Evolutionary conservation across 1,140 invertebrate genomes (phyloP).

Genomic region (Capitella teleta): DNA sequence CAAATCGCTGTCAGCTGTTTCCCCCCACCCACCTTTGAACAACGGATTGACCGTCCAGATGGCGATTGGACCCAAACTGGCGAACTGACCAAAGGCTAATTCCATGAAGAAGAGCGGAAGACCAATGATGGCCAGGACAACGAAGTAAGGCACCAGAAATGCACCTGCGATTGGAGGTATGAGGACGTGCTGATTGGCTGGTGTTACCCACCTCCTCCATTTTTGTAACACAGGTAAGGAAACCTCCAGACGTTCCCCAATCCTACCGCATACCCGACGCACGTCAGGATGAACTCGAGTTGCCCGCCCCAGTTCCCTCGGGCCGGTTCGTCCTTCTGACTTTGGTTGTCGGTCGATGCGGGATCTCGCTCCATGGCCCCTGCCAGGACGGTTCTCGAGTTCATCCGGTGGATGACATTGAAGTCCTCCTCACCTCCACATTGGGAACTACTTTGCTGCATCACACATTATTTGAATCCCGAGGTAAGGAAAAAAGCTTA

Average conservation of each 20-base stretch:
- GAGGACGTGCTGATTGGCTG: no score
- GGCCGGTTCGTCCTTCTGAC: background rate
- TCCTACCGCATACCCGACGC: slow-evolving; percentile 36
- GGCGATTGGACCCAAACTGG: slow-evolving; percentile 25
- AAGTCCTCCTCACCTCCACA: no score
- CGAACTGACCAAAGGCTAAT: slow-evolving; percentile 25
- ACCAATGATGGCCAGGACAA: slow-evolving; percentile 22
- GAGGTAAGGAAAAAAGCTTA: no score
- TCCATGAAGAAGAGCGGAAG: slow-evolving; percentile 29
- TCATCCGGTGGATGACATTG: no score
- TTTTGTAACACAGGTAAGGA: slow-evolving; percentile 50
- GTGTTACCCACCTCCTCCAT: background rate
- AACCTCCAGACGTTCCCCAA: slow-evolving; percentile 49
- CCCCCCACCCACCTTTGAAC: slow-evolving; percentile 40
- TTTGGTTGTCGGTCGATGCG: no score
- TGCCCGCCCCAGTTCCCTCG: slow-evolving; percentile 29
- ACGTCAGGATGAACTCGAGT: slow-evolving; percentile 40
- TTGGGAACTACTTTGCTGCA: no score
- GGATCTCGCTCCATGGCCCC: background rate
- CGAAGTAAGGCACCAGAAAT: slow-evolving; percentile 26
- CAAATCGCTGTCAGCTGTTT: no score
- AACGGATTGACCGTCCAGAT: slow-evolving; percentile 32
- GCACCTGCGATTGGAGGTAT: slow-evolving; percentile 15
- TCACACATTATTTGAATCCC: no score
- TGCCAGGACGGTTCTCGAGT: background rate